Conservation (phyloP, 2,888 invertebrate species). For the Amiota mariae region DNA sequence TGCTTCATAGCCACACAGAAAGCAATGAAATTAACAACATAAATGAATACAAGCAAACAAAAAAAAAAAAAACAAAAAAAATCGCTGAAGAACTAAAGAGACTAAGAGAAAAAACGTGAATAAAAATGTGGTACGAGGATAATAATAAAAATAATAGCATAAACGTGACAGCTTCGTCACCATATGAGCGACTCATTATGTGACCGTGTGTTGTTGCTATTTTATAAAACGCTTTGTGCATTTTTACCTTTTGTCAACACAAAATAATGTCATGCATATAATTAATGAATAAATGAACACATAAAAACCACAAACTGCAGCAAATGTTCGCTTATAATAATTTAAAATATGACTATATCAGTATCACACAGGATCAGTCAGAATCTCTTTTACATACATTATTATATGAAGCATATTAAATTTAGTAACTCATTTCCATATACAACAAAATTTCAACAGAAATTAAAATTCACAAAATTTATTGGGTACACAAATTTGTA, state of each 20-base stretch:
- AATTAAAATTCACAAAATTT: too few relatives aligned
- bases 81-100: too few relatives aligned
- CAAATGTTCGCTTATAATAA: not conserved
- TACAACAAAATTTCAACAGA: too few relatives aligned
- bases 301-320: not conserved
- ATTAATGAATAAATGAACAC: not conserved
- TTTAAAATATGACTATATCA: too few relatives aligned
- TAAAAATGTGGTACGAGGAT: constrained; percentile 16
- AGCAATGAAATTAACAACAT: constrained; percentile 28
- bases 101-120: too few relatives aligned
- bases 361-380: too few relatives aligned
- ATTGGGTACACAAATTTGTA: too few relatives aligned
- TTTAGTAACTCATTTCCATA: too few relatives aligned
- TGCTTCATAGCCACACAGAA: not conserved
- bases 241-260: constrained; percentile 1
- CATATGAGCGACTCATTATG: not conserved
- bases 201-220: not conserved
- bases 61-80: too few relatives aligned
- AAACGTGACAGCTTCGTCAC: too few relatives aligned
- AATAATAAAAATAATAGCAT: not conserved
- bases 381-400: too few relatives aligned
- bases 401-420: too few relatives aligned
- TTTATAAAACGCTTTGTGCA: not conserved
- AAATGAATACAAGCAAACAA: not conserved
- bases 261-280: constrained; percentile 15